A percentile compares a stretch with the other conserved stretches of the same genome.
These are phyloP conservation scores for Gallinago jamesoni DNA, from an alignment of 2,113 vertebrate species.

Conservation along the genomic window DNA sequence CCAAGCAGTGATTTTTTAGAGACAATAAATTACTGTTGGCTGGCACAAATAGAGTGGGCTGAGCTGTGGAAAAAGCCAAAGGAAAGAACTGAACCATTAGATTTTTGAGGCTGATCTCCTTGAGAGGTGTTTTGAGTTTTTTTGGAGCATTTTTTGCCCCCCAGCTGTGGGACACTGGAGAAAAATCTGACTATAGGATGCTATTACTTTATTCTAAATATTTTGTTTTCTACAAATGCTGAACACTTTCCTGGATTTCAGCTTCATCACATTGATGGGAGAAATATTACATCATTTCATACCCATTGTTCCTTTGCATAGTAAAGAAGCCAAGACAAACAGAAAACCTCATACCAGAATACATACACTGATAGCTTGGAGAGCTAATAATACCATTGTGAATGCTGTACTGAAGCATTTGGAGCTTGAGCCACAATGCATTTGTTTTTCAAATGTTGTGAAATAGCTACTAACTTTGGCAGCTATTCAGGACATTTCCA, in stretches of 20 bases:
- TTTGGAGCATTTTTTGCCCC: not conserved
- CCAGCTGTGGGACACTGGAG: not conserved
- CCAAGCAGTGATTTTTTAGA: not conserved
- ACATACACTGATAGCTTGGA: conserved; percentile 12
- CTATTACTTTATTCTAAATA: not conserved
- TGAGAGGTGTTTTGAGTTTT: not conserved
- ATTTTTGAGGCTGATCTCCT: not conserved
- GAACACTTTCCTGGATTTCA: not conserved
- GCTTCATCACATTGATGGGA: not conserved
- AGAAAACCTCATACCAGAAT: conserved; percentile 40
- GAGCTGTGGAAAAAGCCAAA: not conserved
- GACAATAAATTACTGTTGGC: not conserved
- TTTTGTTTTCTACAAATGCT: not conserved
- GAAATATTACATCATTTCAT: conserved; percentile 45
- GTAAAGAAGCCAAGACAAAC: conserved; percentile 54
- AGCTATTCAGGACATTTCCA: conserved; percentile 67
- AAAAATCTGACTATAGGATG: not conserved
- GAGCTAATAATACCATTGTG: conserved; percentile 59
- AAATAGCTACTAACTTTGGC: conserved; percentile 70
- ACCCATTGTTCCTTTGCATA: conserved; percentile 29
- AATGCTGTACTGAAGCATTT: conserved; percentile 48
- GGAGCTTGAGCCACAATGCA: conserved; percentile 29
- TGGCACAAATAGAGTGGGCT: conserved; percentile 2
- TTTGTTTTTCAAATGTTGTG: conserved; percentile 71
- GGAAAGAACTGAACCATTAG: not conserved